Percentiles rank a stretch among this genome's conserved stretches.
phyloP scores from a whole-genome alignment of 2,888 invertebrate species.

The Euzophera pinguis region DNA sequence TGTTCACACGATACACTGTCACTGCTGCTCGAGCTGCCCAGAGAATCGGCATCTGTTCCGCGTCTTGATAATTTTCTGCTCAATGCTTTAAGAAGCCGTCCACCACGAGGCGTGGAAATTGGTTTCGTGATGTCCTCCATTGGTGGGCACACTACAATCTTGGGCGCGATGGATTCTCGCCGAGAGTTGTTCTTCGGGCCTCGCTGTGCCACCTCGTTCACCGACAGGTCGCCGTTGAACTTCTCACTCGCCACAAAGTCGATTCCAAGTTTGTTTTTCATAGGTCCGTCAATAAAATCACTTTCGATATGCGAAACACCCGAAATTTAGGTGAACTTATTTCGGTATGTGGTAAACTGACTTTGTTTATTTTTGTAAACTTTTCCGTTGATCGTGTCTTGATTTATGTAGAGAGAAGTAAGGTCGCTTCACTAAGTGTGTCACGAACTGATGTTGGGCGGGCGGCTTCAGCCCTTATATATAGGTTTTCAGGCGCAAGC shows the following conservation, averaged over 20 bases:
- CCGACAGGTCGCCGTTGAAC: conserved; percentile 51
- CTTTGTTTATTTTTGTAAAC: conserved; percentile 43
- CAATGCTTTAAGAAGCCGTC: conserved; percentile 83
- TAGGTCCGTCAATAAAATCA: conserved; percentile 43
- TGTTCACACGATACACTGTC: conserved; percentile 64
- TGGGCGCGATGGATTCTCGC: conserved; percentile 60
- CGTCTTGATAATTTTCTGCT: conserved; percentile 81
- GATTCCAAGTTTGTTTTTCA: conserved; percentile 64
- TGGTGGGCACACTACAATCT: conserved; percentile 72
- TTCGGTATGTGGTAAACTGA: conserved; percentile 24
- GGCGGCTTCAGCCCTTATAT: conserved; percentile 41
- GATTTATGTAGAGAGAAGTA: conserved; percentile 29
- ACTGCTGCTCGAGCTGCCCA: conserved; percentile 69
- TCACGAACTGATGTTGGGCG: conserved; percentile 50
- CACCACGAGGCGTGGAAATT: conserved; percentile 78
- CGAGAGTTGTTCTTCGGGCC: conserved; percentile 39
- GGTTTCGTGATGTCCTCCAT: conserved; percentile 77
- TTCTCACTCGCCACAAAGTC: conserved; percentile 56
- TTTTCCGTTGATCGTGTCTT: conserved; percentile 47
- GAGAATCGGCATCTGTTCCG: conserved; percentile 61
- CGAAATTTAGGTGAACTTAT: conserved; percentile 23
- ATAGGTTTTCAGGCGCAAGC: conserved; percentile 55
- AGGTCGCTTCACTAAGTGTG: conserved; percentile 43
- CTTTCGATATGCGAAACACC: conserved; percentile 30
- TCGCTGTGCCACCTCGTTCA: conserved; percentile 44